A percentile compares a stretch with the other conserved stretches of the same genome.
Evolutionary conservation across 2,888 invertebrate genomes (phyloP).

Genomic region (Helobdella robusta): DNA sequence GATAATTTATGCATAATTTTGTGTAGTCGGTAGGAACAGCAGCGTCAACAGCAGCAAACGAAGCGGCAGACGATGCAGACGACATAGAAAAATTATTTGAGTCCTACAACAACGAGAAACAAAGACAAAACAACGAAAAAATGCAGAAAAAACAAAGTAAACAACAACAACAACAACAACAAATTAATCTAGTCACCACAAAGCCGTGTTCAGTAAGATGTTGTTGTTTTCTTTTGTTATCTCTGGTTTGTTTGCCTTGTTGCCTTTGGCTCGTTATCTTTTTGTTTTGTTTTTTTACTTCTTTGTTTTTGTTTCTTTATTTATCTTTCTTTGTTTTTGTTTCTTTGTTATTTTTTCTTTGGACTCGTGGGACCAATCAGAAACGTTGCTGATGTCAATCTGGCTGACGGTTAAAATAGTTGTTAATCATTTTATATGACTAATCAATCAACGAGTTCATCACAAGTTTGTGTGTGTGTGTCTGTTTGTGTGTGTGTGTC

Average conservation of each 20-base stretch:
- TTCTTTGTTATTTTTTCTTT: not conserved
- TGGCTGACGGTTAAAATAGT: too few relatives aligned
- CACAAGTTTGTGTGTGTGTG: too few relatives aligned
- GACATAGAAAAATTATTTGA: conserved; percentile 25
- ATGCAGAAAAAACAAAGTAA: not conserved
- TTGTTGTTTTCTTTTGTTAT: too few relatives aligned
- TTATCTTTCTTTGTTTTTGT: not conserved
- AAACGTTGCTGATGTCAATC: not conserved
- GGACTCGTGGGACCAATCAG: not conserved
- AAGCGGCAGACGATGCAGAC: not conserved
- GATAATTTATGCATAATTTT: too few relatives aligned
- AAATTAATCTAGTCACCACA: not conserved
- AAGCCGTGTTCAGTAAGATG: conserved; percentile 10
- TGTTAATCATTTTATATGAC: too few relatives aligned
- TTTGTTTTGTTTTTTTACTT: not conserved
- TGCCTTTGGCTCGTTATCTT: not conserved
- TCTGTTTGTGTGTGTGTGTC: too few relatives aligned
- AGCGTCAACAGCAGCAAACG: too few relatives aligned
- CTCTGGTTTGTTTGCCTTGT: not conserved
- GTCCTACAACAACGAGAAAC: conserved; percentile 15
- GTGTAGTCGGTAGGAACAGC: too few relatives aligned
- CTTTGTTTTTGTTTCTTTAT: not conserved
- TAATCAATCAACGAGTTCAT: too few relatives aligned
- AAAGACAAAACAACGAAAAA: conserved; percentile 3
- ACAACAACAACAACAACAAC: conserved; percentile 9